Evolutionary conservation across 2,888 invertebrate species (phyloP), one percentile per base, ranked within the genome.

Genomic region (Arenicola marina): DNA sequence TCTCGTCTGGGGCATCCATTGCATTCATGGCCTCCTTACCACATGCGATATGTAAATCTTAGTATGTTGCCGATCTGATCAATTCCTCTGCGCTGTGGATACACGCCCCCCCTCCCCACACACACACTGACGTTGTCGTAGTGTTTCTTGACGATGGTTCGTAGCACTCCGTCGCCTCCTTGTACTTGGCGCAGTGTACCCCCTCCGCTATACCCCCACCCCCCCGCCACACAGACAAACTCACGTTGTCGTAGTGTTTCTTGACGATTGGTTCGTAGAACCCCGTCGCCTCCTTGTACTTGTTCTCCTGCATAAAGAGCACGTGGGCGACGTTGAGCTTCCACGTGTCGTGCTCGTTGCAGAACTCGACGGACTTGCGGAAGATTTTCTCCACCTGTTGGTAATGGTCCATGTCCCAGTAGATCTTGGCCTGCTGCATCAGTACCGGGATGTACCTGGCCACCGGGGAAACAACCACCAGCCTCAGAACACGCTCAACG

Each of bases 391-490:
- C 97, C 1, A 99, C 97, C 79, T 96, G 94, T 1, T 89, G 87
- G 77, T 97, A 99, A 81, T 98, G 95, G 79, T 94, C 94, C 82
- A 92, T 88, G 71, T 98, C 95, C 98, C 99, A 99, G 79, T 94
- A 95, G 70, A 99, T 94, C 87, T 96, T 97, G 1, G 98, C 97
- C 84, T 99, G 95, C 0, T 96, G 95, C 98, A 99, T 98, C n/a
- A 98, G 87, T 0, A 97, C 95, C 0, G 99, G 98, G 66, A 99
- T 90, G 78, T 96, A 98, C 74, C 94, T 89, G 68, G 26, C 70
- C 61, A n/a, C n/a, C n/a, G n/a, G n/a, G n/a, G n/a, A n/a, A n/a
- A n/a, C n/a, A n/a, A n/a, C n/a, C n/a, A n/a, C n/a, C n/a, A n/a
- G n/a, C n/a, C n/a, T n/a, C n/a, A n/a, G n/a, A n/a, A n/a, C n/a